phyloP scores from a whole-genome alignment of 1,140 invertebrate species.

The Heliconius hewitsoni region DNA sequence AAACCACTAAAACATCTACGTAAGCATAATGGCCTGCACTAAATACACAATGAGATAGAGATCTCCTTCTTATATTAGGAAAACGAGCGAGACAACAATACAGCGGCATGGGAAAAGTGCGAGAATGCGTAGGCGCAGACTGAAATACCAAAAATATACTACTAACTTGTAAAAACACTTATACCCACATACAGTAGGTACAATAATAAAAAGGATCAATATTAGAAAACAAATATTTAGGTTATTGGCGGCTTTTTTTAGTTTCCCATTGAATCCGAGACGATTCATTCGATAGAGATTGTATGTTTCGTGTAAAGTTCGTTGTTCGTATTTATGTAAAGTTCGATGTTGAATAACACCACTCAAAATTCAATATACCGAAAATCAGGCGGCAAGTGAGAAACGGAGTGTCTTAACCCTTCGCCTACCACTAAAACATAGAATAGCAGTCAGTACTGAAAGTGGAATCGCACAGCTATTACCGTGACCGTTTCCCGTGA shows the following conservation, averaged over 20 bases:
- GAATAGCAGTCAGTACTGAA: background rate
- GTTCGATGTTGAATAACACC: too few species aligned
- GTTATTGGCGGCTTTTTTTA: background rate
- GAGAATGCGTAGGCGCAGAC: slow-evolving; percentile 1
- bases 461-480: slow-evolving; percentile 33
- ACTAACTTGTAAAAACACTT: background rate
- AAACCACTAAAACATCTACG: background rate
- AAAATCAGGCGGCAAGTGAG: too few species aligned
- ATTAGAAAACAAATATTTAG: background rate
- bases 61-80: background rate
- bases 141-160: background rate
- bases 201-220: background rate
- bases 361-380: too few species aligned
- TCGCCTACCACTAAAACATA: too few species aligned
- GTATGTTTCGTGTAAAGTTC: too few species aligned
- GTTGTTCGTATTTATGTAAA: too few species aligned
- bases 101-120: background rate
- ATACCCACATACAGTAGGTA: background rate
- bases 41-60: background rate
- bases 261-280: background rate
- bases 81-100: background rate
- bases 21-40: background rate
- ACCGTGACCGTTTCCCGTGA: slow-evolving; percentile 60
- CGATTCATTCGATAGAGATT: too few species aligned
- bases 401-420: too few species aligned